Evolutionary conservation across 2,113 vertebrate species (phyloP), one percentile per base, ranked within the genome.

Genomic region (Monopterus albus): DNA sequence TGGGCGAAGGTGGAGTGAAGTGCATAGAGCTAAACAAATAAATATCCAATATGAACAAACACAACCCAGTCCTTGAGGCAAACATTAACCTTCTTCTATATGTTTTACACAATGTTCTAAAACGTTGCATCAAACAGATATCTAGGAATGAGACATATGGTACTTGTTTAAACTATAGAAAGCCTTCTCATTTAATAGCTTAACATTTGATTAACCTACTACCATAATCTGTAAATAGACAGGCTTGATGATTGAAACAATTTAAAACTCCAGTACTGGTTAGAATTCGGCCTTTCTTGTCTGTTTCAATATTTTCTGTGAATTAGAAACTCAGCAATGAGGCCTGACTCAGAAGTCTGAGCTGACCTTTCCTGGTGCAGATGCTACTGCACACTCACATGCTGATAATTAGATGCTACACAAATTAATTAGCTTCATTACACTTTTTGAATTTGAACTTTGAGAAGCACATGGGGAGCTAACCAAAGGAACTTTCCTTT

Each of bases 371-470:
- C 43, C 57, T 43, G 51, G 33, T 72, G 45, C 75, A 85, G 69
- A 83, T 79, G 64, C 75, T 65, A 15, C 53, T 40, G 25, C 39
- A 9, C 52, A 68, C 72, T 45, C n/a, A n/a, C n/a, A n/a, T n/a
- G n/a, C n/a, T n/a, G n/a, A n/a, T 79, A 81, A 88, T 90, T 85
- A 83, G 68, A 75, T 65, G 63, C 57, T 51, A 70, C 51, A 66
- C 71, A 80, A 64, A 79, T 87, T 59, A 85, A 88, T 90, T 82
- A 84, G 65, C 83, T 86, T 77, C 76, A 87, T 86, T 83, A 89
- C 79, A 79, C 52, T 72, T 66, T 87, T 65, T 78, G 65, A 28
- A 72, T 81, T 78, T 65, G 66, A 86, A 86, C 38, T 56, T 73
- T 45, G 21, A 70, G 42, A 47, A 39, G 62, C 28, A 18, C 29